Evolutionary conservation across 2,888 invertebrate genomes (phyloP).

Genomic region (Vesta saturnalis): DNA sequence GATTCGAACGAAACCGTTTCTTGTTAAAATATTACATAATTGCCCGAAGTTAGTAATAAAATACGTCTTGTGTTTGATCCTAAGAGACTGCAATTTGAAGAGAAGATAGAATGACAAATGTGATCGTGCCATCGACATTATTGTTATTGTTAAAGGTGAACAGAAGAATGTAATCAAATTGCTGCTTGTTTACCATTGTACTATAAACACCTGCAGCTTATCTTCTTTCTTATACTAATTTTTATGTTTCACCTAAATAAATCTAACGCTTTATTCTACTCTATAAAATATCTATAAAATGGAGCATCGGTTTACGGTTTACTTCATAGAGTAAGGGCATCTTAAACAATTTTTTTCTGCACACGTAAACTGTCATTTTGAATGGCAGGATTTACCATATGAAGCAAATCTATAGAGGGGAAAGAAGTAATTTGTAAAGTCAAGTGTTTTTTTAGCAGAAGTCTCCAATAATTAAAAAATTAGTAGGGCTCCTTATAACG

Average conservation of each 20-base stretch:
- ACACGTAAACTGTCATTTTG: no score
- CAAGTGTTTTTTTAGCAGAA: no score
- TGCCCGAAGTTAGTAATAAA: constrained; percentile 32
- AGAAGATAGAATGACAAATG: constrained; percentile 29
- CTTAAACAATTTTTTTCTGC: no score
- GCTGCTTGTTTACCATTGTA: constrained; percentile 15
- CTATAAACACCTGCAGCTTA: constrained; percentile 8
- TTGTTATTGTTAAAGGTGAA: constrained; percentile 23
- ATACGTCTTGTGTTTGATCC: constrained; percentile 27
- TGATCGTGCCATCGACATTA: constrained; percentile 28
- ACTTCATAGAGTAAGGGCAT: no score
- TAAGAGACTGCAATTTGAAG: constrained; percentile 21
- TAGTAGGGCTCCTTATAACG: no score
- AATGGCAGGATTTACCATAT: no score
- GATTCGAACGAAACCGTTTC: constrained; percentile 24
- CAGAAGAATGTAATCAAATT: constrained; percentile 23
- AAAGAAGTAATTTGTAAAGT: no score
- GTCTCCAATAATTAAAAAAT: no score
- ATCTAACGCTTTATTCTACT: no score
- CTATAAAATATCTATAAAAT: no score
- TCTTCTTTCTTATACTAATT: background rate
- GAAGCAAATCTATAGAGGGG: no score
- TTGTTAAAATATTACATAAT: constrained; percentile 37
- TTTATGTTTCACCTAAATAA: background rate
- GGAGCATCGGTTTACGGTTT: no score